Percentiles rank a stretch among this genome's conserved stretches.
phyloP scores from a whole-genome alignment of 2,888 invertebrate genomes.

The Pimpla rufipes region DNA sequence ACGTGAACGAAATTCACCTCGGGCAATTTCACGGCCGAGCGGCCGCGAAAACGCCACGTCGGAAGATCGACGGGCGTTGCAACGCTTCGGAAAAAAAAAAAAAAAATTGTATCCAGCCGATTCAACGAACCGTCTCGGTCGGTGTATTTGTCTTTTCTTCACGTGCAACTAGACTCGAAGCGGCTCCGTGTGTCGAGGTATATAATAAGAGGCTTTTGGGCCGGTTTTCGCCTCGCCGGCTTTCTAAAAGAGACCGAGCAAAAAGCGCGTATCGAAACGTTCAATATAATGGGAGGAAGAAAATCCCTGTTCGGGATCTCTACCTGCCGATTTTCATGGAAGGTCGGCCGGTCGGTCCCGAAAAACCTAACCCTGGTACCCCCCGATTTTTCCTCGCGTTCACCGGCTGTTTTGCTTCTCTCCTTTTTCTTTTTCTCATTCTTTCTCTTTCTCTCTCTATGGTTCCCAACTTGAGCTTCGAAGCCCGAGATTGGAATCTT shows the following conservation, averaged over 20 bases:
- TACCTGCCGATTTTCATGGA: slow-evolving; percentile 83
- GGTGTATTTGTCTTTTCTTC: background rate
- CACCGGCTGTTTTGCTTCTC: slow-evolving; percentile 23
- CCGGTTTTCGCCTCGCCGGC: background rate
- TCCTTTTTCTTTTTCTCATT: slow-evolving; percentile 14
- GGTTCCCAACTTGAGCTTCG: background rate
- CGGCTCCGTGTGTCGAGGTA: background rate
- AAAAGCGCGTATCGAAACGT: slow-evolving; percentile 58
- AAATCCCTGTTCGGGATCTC: slow-evolving; percentile 70
- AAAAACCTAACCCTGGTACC: slow-evolving; percentile 29
- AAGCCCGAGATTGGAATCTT: slow-evolving; percentile 59
- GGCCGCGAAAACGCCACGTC: slow-evolving; percentile 52
- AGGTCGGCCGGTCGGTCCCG: slow-evolving; percentile 70
- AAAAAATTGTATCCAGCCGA: slow-evolving; percentile 27
- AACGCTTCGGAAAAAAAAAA: slow-evolving; percentile 34
- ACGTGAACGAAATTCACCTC: slow-evolving; percentile 38
- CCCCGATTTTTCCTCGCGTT: slow-evolving; percentile 39
- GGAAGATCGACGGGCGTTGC: slow-evolving; percentile 42
- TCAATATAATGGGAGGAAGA: slow-evolving; percentile 40
- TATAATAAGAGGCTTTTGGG: background rate
- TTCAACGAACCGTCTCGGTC: slow-evolving; percentile 19
- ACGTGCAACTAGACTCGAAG: background rate
- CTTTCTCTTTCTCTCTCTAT: slow-evolving; percentile 7
- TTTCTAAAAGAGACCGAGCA: slow-evolving; percentile 19
- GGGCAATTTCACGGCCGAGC: slow-evolving; percentile 54